Conservation (phyloP, 2,113 vertebrate genomes). For the Ictalurus furcatus region DNA sequence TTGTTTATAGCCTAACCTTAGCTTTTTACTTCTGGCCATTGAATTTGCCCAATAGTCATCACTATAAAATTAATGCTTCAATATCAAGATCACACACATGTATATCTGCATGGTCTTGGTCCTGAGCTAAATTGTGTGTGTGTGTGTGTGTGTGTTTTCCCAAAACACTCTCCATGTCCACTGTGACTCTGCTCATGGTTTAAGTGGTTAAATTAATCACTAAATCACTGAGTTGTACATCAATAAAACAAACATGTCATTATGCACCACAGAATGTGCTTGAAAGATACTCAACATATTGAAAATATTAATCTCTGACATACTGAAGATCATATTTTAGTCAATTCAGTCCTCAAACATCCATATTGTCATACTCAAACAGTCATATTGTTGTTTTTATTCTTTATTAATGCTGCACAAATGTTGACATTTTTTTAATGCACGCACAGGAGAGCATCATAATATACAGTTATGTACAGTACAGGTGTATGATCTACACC, state of each 20-base stretch:
- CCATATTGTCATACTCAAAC: neutral
- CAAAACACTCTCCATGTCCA: too few species aligned
- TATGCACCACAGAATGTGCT: neutral
- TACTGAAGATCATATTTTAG: neutral
- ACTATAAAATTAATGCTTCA: too few species aligned
- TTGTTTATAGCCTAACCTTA: too few species aligned
- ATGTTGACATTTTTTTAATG: constrained; percentile 11
- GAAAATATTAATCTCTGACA: neutral
- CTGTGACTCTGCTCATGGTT: neutral
- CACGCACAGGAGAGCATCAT: constrained; percentile 44
- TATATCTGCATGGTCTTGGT: too few species aligned
- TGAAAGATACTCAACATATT: neutral
- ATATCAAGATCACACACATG: too few species aligned
- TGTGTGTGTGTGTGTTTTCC: too few species aligned
- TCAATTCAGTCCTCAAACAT: neutral
- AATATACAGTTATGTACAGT: constrained; percentile 50
- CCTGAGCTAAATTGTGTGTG: too few species aligned
- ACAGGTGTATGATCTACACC: constrained; percentile 35
- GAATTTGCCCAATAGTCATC: too few species aligned
- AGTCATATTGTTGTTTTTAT: constrained; percentile 14
- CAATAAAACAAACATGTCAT: neutral
- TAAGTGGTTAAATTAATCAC: neutral
- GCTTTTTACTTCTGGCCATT: too few species aligned
- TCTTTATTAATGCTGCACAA: constrained; percentile 35
- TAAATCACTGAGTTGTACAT: neutral